Percentiles rank a stretch among this genome's conserved stretches.
phyloP scores from a whole-genome alignment of 2,113 vertebrate species.

The Grus americana region DNA sequence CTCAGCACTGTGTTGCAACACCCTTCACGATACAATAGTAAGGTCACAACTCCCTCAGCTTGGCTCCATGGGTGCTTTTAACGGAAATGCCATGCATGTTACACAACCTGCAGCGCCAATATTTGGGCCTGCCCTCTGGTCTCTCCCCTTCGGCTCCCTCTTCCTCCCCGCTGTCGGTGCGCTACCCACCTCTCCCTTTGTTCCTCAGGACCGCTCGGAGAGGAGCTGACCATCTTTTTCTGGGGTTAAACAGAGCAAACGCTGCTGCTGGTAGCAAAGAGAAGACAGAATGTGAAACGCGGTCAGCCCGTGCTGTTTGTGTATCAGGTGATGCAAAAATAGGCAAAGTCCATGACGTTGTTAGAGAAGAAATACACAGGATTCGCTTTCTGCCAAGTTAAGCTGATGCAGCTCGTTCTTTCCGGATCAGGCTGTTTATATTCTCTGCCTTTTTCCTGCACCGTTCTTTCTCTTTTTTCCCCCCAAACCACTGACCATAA shows the following conservation, averaged over 20 bases:
- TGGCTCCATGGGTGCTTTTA: background rate
- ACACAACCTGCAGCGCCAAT: fast-evolving
- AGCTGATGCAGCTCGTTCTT: background rate
- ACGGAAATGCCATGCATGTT: background rate
- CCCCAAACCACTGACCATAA: background rate
- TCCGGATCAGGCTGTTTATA: background rate
- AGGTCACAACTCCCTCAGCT: background rate
- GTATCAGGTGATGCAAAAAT: background rate
- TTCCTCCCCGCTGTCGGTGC: fast-evolving
- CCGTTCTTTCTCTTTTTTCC: background rate
- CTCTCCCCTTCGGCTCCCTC: background rate
- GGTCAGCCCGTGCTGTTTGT: background rate
- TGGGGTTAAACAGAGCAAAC: background rate
- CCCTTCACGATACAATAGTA: fast-evolving
- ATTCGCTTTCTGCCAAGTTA: background rate
- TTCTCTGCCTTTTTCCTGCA: background rate
- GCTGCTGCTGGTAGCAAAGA: background rate
- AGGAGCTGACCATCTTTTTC: background rate
- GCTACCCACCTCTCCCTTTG: background rate
- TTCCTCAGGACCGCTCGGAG: background rate
- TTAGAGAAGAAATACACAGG: background rate
- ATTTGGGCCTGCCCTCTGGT: background rate
- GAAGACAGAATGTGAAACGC: no score
- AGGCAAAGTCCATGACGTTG: fast-evolving
- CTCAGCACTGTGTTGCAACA: fast-evolving